These are phyloP conservation scores for Herpailurus yagouaroundi DNA, from an alignment of 2,113 vertebrate species.

Conservation along the genomic window DNA sequence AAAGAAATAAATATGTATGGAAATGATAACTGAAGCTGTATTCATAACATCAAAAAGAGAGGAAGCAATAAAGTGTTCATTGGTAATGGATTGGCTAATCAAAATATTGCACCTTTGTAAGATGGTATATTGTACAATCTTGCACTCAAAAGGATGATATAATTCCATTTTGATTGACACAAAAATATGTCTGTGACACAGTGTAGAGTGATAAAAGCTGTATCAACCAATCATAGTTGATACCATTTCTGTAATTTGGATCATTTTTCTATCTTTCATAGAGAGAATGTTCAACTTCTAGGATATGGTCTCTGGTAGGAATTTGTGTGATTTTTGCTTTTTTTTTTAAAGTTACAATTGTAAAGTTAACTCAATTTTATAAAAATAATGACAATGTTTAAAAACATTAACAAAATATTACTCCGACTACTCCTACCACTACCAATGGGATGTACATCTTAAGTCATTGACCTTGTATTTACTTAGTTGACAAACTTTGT, in stretches of 20 bases:
- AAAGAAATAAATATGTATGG: neutral
- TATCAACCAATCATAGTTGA: neutral
- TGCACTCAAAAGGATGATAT: neutral
- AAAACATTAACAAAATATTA: neutral
- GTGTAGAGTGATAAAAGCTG: neutral
- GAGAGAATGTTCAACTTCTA: neutral
- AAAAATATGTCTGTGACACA: neutral
- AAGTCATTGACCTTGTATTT: neutral
- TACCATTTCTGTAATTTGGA: neutral
- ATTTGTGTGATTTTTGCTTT: neutral
- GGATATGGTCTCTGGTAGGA: neutral
- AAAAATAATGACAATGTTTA: neutral
- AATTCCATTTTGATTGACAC: neutral
- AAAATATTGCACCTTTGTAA: neutral
- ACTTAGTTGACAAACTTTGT: neutral
- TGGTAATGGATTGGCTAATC: neutral
- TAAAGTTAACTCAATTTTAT: neutral
- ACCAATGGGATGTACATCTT: neutral
- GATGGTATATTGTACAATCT: neutral
- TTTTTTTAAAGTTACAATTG: neutral
- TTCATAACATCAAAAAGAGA: neutral
- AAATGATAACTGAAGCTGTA: neutral
- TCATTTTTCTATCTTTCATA: neutral
- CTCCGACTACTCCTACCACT: neutral
- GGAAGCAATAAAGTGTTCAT: neutral